Conservation (phyloP, 2,113 vertebrate species). For the Prochilodus magdalenae region DNA sequence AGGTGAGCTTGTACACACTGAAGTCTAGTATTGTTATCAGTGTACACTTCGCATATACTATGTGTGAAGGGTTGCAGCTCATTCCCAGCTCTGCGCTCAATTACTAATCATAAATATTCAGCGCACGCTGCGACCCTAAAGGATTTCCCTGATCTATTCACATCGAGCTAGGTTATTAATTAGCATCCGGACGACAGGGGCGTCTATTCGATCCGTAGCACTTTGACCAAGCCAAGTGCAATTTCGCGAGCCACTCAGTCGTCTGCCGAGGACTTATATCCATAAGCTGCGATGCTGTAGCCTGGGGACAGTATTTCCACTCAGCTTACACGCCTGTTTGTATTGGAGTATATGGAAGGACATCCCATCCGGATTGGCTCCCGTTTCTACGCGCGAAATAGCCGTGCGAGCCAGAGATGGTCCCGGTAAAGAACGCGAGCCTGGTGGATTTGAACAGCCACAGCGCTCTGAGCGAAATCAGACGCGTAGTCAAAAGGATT, state of each 20-base stretch:
- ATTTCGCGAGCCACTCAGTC: not conserved
- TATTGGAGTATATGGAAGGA: slow-evolving; percentile 25
- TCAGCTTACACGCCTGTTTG: slow-evolving; percentile 3
- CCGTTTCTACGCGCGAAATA: slow-evolving; percentile 16
- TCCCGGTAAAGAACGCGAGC: slow-evolving; percentile 29
- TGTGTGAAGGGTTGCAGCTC: not conserved
- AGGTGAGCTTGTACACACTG: too few relatives aligned
- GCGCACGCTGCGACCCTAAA: not conserved
- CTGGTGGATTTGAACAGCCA: not conserved
- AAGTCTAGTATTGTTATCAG: too few relatives aligned
- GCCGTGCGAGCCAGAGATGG: slow-evolving; percentile 5
- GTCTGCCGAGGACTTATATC: not conserved
- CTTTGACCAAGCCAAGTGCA: not conserved
- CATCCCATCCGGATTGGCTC: slow-evolving; percentile 30
- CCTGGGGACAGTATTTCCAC: slow-evolving; percentile 1
- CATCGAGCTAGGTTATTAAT: not conserved
- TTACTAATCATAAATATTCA: not conserved
- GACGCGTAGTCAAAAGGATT: slow-evolving; percentile 17
- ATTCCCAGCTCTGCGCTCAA: not conserved
- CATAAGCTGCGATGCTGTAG: not conserved
- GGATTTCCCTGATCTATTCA: not conserved
- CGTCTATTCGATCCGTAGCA: not conserved
- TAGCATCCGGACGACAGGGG: not conserved
- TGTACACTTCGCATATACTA: too few relatives aligned
- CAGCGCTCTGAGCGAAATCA: slow-evolving; percentile 29